These are phyloP conservation scores for Zhengitettix transpicula DNA, from an alignment of 2,888 invertebrate species.

Conservation along the genomic window DNA sequence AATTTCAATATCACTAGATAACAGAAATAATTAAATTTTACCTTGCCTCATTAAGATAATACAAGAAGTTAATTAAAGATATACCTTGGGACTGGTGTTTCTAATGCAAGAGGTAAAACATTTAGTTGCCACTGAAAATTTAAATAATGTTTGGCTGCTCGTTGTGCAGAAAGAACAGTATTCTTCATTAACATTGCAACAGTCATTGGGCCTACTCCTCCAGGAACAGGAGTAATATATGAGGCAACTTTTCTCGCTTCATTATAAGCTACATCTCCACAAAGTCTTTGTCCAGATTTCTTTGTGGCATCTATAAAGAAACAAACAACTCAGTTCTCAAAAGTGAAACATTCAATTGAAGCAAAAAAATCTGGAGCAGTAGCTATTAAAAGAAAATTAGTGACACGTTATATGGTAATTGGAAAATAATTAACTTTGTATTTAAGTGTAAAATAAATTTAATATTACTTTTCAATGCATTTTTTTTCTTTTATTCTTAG, in stretches of 20 bases:
- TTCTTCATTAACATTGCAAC: constrained; percentile 96
- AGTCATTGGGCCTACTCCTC: constrained; percentile 98
- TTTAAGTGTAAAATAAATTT: no score
- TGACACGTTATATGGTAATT: background rate
- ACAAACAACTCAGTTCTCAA: background rate
- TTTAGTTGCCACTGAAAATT: constrained; percentile 52
- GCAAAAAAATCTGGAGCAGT: background rate
- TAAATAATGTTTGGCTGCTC: constrained; percentile 38
- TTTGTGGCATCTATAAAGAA: constrained; percentile 48
- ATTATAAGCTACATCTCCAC: constrained; percentile 87
- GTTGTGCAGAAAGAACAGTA: constrained; percentile 69
- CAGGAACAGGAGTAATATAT: constrained; percentile 86
- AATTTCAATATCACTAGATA: constrained; percentile 66
- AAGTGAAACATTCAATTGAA: background rate
- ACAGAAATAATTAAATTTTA: background rate
- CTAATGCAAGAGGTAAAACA: constrained; percentile 43
- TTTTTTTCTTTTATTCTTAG: no score
- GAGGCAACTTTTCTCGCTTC: constrained; percentile 68
- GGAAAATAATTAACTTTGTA: no score
- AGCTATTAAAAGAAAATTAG: background rate
- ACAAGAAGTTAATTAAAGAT: background rate
- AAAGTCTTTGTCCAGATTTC: constrained; percentile 62
- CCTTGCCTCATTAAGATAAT: background rate
- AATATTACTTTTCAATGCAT: no score
- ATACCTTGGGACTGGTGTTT: constrained; percentile 70